phyloP scores from a whole-genome alignment of 1,140 invertebrate genomes.

The Melanaphis sacchari region DNA sequence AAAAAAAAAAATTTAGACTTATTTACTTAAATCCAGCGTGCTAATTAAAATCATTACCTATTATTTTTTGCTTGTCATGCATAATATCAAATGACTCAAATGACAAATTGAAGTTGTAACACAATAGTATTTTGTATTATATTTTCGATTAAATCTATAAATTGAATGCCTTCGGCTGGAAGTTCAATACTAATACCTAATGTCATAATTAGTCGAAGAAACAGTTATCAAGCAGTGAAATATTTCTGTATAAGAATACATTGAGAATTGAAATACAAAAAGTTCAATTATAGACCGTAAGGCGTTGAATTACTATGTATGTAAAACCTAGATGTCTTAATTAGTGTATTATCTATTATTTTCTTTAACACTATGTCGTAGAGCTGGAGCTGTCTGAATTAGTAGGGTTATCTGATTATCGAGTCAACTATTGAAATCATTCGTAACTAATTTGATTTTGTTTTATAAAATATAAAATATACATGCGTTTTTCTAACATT shows the following conservation, averaged over 20 bases:
- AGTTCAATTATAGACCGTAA: neutral
- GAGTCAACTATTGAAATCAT: neutral
- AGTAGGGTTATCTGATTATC: neutral
- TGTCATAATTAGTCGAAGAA: neutral
- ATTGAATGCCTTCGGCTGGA: neutral
- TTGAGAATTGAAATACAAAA: neutral
- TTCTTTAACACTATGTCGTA: neutral
- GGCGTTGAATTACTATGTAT: neutral
- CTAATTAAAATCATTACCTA: neutral
- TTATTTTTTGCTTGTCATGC: neutral
- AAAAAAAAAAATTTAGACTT: neutral
- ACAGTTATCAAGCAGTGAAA: neutral
- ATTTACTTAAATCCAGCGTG: too few relatives aligned
- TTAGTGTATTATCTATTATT: constrained; percentile 1
- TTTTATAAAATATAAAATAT: neutral
- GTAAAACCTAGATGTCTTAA: constrained; percentile 33
- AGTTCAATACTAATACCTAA: neutral
- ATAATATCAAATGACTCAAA: neutral
- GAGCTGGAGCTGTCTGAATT: neutral
- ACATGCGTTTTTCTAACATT: neutral
- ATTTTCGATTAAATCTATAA: neutral
- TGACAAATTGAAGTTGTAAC: neutral
- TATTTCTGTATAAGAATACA: neutral
- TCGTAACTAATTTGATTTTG: neutral
- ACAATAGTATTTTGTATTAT: neutral